Conservation (phyloP, 2,797 vertebrate species). For the Lepus townsendii region DNA sequence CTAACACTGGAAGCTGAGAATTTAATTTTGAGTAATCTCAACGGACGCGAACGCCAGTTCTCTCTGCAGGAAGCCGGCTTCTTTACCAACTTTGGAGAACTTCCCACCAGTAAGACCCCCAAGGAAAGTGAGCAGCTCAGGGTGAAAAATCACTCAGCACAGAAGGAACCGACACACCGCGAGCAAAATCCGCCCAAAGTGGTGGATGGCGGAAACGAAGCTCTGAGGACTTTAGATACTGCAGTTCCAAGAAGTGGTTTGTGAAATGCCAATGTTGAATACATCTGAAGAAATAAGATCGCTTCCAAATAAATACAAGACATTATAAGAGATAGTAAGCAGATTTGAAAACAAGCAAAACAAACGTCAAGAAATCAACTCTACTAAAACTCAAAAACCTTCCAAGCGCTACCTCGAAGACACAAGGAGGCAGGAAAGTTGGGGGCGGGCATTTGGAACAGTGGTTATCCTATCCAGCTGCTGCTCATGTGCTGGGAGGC, state of each 20-base stretch:
- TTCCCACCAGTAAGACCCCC: background rate
- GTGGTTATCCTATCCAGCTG: no score
- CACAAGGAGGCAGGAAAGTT: background rate
- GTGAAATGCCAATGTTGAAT: background rate
- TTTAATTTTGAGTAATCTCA: slow-evolving; percentile 31
- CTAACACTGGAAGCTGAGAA: slow-evolving; percentile 12
- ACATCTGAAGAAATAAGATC: slow-evolving; percentile 17
- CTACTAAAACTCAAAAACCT: background rate
- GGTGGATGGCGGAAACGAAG: slow-evolving; percentile 8
- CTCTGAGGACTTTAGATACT: slow-evolving; percentile 49
- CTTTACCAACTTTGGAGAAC: slow-evolving; percentile 47
- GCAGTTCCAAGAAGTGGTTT: background rate
- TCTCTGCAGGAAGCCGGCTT: slow-evolving; percentile 57
- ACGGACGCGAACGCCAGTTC: background rate
- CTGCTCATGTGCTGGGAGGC: no score
- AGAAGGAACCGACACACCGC: background rate
- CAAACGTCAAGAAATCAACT: background rate
- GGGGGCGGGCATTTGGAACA: no score
- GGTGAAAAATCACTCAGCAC: background rate
- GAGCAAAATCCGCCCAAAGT: slow-evolving; percentile 47
- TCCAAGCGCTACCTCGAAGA: background rate
- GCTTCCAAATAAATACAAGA: slow-evolving; percentile 17
- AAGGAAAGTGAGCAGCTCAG: slow-evolving; percentile 35
- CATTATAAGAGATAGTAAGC: background rate
- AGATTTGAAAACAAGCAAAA: background rate